Conservation (phyloP, 2,888 invertebrate genomes). For the Zootermopsis nevadensis region DNA sequence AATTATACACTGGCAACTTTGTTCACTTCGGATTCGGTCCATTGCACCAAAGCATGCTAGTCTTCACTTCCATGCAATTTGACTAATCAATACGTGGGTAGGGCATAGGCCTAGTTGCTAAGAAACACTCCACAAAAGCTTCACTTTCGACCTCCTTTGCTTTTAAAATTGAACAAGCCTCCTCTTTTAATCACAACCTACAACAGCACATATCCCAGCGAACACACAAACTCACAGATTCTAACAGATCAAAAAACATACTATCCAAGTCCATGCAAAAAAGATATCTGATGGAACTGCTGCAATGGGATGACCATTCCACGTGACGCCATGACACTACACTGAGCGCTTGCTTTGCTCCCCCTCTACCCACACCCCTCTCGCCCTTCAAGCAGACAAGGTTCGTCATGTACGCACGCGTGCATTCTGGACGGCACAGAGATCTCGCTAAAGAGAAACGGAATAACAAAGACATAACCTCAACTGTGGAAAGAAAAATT, state of each 20-base stretch:
- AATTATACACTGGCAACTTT: background rate
- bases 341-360: constrained; percentile 39
- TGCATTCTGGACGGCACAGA: background rate
- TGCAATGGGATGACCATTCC: constrained; percentile 24
- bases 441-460: background rate
- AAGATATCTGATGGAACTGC: constrained; percentile 1
- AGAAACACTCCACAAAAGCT: constrained; percentile 43
- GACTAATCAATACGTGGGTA: constrained; percentile 47
- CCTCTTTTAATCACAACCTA: background rate
- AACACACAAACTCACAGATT: background rate
- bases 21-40: constrained; percentile 32
- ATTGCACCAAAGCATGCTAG: constrained; percentile 46
- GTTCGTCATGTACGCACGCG: constrained; percentile 24
- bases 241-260: background rate
- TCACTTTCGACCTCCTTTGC: background rate
- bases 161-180: background rate
- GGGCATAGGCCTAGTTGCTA: constrained; percentile 43
- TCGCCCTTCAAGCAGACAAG: background rate
- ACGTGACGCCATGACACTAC: constrained; percentile 50
- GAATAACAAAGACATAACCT: background rate
- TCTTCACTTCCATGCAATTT: constrained; percentile 45
- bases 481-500: too few species aligned
- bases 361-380: background rate
- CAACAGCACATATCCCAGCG: background rate
- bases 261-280: background rate